Evolutionary conservation across 2,113 vertebrate genomes (phyloP).

Genomic region (Caloenas nicobarica): DNA sequence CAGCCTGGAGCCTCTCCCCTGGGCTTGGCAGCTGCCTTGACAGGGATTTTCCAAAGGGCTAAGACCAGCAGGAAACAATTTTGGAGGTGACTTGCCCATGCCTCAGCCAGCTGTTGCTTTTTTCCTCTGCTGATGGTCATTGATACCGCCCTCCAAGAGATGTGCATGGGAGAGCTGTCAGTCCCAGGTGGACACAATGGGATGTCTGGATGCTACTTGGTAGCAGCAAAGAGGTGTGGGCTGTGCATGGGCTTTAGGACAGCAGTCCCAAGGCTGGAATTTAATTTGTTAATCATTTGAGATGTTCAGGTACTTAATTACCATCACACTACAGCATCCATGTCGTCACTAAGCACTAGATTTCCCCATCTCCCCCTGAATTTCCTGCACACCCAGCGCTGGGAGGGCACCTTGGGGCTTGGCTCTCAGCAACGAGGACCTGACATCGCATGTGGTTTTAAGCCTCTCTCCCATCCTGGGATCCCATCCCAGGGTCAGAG

Average conservation of each 20-base stretch:
- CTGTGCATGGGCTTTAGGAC: neutral
- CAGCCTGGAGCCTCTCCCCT: rapidly evolving
- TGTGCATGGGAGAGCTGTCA: neutral
- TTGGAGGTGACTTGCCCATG: neutral
- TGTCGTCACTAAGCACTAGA: neutral
- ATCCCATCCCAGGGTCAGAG: rapidly evolving
- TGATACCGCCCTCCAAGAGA: neutral
- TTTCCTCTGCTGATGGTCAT: neutral
- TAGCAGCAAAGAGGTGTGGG: neutral
- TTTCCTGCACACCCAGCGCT: rapidly evolving
- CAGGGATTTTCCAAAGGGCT: neutral
- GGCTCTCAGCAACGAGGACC: neutral
- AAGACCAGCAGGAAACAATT: neutral
- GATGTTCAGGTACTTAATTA: neutral
- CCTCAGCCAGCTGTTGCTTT: neutral
- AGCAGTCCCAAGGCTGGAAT: neutral
- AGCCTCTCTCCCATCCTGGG: neutral
- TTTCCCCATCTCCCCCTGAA: neutral
- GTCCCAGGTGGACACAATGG: neutral
- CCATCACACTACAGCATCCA: neutral
- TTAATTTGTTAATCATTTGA: neutral
- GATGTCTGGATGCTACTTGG: neutral
- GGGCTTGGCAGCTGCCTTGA: neutral
- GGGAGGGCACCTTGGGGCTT: neutral
- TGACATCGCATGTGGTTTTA: neutral